Conservation (phyloP, 2,797 vertebrate species). For the Eulemur albifrons region DNA sequence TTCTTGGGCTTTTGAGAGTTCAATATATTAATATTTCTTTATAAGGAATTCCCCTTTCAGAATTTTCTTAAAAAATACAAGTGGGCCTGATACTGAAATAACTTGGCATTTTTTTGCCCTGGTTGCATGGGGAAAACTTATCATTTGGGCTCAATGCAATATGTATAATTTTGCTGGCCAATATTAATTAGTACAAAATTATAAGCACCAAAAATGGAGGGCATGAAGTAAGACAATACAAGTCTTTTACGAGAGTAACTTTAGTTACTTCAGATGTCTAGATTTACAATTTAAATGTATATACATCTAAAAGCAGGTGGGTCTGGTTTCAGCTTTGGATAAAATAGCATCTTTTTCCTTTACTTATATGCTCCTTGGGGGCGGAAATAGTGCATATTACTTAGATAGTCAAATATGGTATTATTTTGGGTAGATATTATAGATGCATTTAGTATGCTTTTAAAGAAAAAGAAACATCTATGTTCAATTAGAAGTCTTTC, state of each 20-base stretch:
- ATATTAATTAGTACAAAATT: neutral
- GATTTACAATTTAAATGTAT: neutral
- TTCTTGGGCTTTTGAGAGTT: conserved; percentile 70
- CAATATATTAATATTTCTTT: conserved; percentile 46
- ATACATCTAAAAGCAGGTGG: neutral
- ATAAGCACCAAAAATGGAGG: neutral
- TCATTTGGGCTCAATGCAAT: neutral
- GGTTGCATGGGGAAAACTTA: neutral
- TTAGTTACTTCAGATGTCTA: neutral
- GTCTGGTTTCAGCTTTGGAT: neutral
- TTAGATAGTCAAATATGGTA: neutral
- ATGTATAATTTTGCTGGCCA: neutral
- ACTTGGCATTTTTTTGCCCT: neutral
- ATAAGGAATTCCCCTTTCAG: neutral
- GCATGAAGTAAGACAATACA: neutral
- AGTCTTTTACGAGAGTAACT: neutral
- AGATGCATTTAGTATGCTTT: neutral
- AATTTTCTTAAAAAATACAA: conserved; percentile 49
- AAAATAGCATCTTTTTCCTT: conserved; percentile 1
- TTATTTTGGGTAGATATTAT: neutral
- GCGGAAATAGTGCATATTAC: neutral
- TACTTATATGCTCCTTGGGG: neutral
- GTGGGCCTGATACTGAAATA: neutral
- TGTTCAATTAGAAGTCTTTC: neutral
- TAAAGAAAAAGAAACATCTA: neutral